Evolutionary conservation across 1,140 invertebrate genomes (phyloP), one percentile per base, ranked within the genome.

Genomic region (Hesperophylax magnus): DNA sequence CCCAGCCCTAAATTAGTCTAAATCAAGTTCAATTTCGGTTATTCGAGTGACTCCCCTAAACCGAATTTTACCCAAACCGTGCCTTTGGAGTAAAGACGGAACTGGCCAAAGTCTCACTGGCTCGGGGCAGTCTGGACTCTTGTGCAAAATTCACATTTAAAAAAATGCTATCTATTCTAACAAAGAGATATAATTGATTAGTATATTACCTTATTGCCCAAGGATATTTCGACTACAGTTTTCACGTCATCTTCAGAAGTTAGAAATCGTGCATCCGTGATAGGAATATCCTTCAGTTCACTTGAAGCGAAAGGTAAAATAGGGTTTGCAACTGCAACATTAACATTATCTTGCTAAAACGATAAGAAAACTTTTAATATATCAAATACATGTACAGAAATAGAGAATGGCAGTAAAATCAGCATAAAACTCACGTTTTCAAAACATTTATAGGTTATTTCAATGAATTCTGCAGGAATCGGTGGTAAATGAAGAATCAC

Each of bases 201-300:
- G 20, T 34, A 52, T 56, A 24, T 78, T 69, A 83, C 79, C 47
- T 61, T 47, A 61, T 83, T 83, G 69, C 81, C 77, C 52, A 83
- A 56, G 3, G 82, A 53, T 3, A 83, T 18, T 77, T 83, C 79
- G 17, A 83, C 56, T 7, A 83, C 63, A 9, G 71, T 81, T 58
- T 83, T 81, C 11, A 77, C 76, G 61, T 77, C 61, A 18, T 78
- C 75, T 4, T 60, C 76, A 0, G 47, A 63, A 14, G 80, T 22
- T 18, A 81, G 31, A 24, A 72, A 39, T 53, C 80, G 47, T n/a
- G 79, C 74, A 15, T 67, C 18, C 31, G 67, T 67, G 11, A 81
- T n/a, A 8, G 31, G 47, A 17, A 81, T 17, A 11, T 24, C 5
- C 15, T 14, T 8, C 6, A 79, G 18, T 52, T 27, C 34, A 53